Base-by-base conservation (phyloP, 2,113 vertebrate species). In the Bubo scandiacus region DNA sequence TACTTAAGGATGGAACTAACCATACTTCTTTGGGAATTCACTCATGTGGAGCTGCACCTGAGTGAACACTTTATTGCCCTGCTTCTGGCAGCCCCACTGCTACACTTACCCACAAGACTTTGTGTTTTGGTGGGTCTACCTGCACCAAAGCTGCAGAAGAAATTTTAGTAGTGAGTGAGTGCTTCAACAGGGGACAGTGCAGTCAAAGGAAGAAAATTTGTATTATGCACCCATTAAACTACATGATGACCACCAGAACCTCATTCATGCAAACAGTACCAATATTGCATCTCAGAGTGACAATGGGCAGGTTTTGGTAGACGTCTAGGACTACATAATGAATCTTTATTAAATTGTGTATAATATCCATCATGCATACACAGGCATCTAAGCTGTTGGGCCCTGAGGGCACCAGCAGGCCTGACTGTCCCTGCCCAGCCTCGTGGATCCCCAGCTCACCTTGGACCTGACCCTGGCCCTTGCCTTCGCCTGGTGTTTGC, bases 391-490 rank as follows among this genome's bases (percentile, higher is more conserved):
- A 1, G 10, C 12, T 2, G 5, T 6, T 3, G 2, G 42, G 29
- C 70, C 18, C 29, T 20, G 18, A 52, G 10, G 32, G 40, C 30
- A 43, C 43, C 51, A 32, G 26, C 45, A 42, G 57, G 22, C 27
- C 32, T 2, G 0, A n/a, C 16, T 7, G 29, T 16, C 34, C 23
- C 49, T 58, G 8, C 29, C 36, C 38, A 40, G 25, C 16, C 32
- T 30, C 0, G 0, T 5, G 12, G 11, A 18, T n/a, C 14, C 23
- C 1, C 0, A 42, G 5, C 55, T 30, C 19, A 13, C 61, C 15
- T 23, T 17, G 54, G 19, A 32, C 23, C 55, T 45, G 47, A 30
- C 36, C 57, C 55, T 4, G 2, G 19, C 15, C 55, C 62, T 51
- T 11, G 49, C 36, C 43, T 65, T 52, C 32, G 29, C 54, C 34